phyloP scores from a whole-genome alignment of 2,797 vertebrate species.

The Tapirus indicus region DNA sequence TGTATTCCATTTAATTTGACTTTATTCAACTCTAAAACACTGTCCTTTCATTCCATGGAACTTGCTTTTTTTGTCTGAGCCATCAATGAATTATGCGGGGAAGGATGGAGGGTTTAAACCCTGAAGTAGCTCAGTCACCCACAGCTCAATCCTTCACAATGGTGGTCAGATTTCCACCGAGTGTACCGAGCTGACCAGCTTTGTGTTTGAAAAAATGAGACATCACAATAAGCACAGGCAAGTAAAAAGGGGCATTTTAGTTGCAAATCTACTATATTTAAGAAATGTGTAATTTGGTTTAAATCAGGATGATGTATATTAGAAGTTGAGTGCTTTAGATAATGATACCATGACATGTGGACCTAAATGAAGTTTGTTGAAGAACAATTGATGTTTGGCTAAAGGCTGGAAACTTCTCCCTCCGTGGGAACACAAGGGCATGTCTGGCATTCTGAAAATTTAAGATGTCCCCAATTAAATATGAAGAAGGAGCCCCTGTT shows the following conservation, averaged over 20 bases:
- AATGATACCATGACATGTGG: accelerated
- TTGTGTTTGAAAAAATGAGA: not conserved
- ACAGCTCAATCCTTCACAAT: accelerated
- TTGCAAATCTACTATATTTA: not conserved
- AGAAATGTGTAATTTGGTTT: not conserved
- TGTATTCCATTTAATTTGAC: not conserved
- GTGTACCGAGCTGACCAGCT: not conserved
- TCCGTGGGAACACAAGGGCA: accelerated
- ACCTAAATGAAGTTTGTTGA: not conserved
- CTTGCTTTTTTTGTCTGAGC: not conserved
- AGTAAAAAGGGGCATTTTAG: not conserved
- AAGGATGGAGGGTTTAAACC: not conserved
- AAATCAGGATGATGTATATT: not conserved
- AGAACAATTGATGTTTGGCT: not conserved
- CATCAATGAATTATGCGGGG: not conserved
- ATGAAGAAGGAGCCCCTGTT: not conserved
- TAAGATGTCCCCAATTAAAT: not conserved
- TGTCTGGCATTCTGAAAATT: not conserved
- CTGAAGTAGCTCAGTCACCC: accelerated
- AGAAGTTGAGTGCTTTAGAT: not conserved
- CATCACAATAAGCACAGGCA: not conserved
- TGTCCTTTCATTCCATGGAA: not conserved
- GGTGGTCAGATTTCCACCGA: not conserved
- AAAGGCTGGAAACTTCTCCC: not conserved
- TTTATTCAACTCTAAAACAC: not conserved